Percentiles rank a stretch among this genome's conserved stretches.
These are phyloP conservation scores for Opisthograptis luteolata DNA, from an alignment of 2,888 invertebrate genomes.

Conservation along the genomic window DNA sequence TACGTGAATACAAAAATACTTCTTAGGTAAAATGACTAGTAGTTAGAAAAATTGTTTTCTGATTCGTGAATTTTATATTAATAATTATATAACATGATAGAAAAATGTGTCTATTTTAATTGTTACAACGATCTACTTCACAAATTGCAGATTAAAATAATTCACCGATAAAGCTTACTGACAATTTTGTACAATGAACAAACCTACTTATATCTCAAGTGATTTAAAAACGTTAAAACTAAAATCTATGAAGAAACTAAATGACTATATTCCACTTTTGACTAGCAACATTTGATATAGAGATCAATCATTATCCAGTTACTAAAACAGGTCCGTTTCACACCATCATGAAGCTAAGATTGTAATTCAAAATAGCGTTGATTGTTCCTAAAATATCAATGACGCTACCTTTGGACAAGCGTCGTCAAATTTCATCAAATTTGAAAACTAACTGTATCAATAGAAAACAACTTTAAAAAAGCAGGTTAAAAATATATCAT, in stretches of 20 bases:
- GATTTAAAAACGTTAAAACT: slow-evolving; percentile 24
- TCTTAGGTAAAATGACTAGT: background rate
- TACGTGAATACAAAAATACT: too few relatives aligned
- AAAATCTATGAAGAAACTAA: slow-evolving; percentile 33
- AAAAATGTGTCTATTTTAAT: too few relatives aligned
- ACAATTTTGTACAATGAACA: slow-evolving; percentile 4
- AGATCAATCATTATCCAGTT: slow-evolving; percentile 67
- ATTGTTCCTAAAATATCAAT: background rate
- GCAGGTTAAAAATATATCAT: too few relatives aligned
- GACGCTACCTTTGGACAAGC: too few relatives aligned
- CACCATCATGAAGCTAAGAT: slow-evolving; percentile 11
- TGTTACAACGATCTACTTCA: background rate
- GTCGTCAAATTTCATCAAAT: too few relatives aligned
- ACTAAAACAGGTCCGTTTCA: slow-evolving; percentile 30
- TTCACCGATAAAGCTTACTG: too few relatives aligned
- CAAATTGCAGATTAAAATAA: background rate
- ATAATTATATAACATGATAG: too few relatives aligned
- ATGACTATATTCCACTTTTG: slow-evolving; percentile 66
- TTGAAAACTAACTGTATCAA: too few relatives aligned
- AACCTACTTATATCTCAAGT: slow-evolving; percentile 18
- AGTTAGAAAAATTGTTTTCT: background rate
- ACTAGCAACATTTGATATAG: slow-evolving; percentile 77
- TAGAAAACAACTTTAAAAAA: too few relatives aligned
- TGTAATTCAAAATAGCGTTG: too few relatives aligned
- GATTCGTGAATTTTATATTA: too few relatives aligned